Percentiles rank a stretch among this genome's conserved stretches.
Conservation (phyloP, 2,113 vertebrate genomes). For the Telmatochromis sp. region DNA sequence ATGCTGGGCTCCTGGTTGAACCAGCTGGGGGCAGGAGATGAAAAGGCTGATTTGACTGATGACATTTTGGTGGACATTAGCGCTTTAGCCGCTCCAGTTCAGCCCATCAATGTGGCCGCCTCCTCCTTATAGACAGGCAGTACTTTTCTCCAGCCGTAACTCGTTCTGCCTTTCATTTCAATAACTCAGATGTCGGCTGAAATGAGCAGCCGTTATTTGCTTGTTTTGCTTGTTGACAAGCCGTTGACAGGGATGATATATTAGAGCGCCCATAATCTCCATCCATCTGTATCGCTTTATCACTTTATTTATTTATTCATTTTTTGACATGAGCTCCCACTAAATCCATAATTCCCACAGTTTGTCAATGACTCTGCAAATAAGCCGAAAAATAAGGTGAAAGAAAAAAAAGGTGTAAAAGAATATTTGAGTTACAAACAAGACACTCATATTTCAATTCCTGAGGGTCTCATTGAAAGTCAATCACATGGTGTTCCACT, state of each 20-base stretch:
- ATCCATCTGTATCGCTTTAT: not conserved
- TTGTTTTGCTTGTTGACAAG: slow-evolving; percentile 43
- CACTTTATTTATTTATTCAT: not conserved
- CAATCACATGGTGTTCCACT: not conserved
- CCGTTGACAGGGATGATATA: slow-evolving; percentile 39
- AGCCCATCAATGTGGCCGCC: slow-evolving; percentile 44
- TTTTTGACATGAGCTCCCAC: not conserved
- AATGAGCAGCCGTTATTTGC: slow-evolving; percentile 37
- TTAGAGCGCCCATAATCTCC: slow-evolving; percentile 25
- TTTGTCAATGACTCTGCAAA: not conserved
- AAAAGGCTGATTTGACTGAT: slow-evolving; percentile 62
- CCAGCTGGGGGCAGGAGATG: slow-evolving; percentile 27
- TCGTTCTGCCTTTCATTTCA: slow-evolving; percentile 46
- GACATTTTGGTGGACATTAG: slow-evolving; percentile 61
- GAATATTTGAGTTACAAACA: not conserved
- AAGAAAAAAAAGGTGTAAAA: not conserved
- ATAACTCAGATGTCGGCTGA: slow-evolving; percentile 48
- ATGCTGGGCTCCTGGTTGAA: slow-evolving; percentile 16
- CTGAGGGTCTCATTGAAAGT: not conserved
- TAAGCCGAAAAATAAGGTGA: not conserved
- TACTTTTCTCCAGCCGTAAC: not conserved
- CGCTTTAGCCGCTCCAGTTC: slow-evolving; percentile 19
- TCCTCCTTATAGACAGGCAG: slow-evolving; percentile 8
- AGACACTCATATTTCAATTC: not conserved
- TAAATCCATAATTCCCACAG: not conserved